Base-by-base conservation (phyloP, 30 jellyfish, hydroid and myxozoan genomes). In the Catostylus mosaicus region DNA sequence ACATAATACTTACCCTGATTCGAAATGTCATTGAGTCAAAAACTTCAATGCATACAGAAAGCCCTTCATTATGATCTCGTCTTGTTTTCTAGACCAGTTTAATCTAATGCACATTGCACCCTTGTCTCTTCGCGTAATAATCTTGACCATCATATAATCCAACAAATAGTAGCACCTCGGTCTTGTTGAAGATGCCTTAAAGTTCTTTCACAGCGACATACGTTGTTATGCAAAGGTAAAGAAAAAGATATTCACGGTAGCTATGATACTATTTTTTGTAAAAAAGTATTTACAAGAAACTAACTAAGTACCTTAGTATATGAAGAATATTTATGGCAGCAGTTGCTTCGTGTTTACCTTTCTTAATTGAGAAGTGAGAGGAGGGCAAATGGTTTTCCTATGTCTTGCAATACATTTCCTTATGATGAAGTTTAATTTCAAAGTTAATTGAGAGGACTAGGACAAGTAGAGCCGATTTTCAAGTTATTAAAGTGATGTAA, bases 21-120 rank as follows among this genome's bases (percentile, higher is more conserved):
- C 60, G 56, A 74, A 74, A 51, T 48, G 85, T 74, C 85, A 47
- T 24, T 20, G 52, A 74, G 32, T 22, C 71, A 59, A 27, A 59
- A 59, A 59, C 20, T 37, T 23, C 38, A 37, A 59, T 37, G 20
- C 71, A 18, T 8, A 37, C 23, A 23, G 26, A 59, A 59, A 59
- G 71, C 71, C 26, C 36, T 27, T 23, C 38, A 59, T 22, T 40
- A 8, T 59, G 71, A 59, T 37, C 71, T 59, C 26, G 71, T 59
- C 71, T n/a, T 59, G 38, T 22, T 59, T 59, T 59, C 40, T n/a
- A 59, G 71, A 18, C 35, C 71, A 23, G 37, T 59, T 59, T 59
- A 59, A 59, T 59, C 71, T 34, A n/a, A 34, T 23, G 38, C 23
- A 59, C 23, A 27, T 59, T 22, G 20, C 71, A 1, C 20, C 71